phyloP scores from a whole-genome alignment of 2,888 invertebrate genomes.

The Xestia xanthographa region DNA sequence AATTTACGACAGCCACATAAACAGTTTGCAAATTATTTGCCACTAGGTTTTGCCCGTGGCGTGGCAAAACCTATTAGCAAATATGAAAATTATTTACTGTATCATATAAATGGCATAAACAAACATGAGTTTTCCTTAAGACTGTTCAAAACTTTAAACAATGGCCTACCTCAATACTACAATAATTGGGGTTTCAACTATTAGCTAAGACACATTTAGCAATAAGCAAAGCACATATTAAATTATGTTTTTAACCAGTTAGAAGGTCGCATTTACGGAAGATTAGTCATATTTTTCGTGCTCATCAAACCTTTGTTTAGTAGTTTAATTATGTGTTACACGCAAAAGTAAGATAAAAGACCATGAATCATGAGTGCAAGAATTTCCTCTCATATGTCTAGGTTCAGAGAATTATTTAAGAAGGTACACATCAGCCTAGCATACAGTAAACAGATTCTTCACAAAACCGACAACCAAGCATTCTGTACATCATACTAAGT shows the following conservation, averaged over 20 bases:
- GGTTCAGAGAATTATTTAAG: background rate
- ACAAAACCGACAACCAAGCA: too few relatives aligned
- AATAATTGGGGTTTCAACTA: background rate
- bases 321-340: conserved; percentile 19
- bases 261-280: background rate
- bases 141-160: background rate
- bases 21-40: too few relatives aligned
- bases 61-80: background rate
- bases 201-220: background rate
- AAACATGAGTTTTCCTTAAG: background rate
- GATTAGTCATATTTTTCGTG: background rate
- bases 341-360: conserved; percentile 38
- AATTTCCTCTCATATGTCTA: conserved; percentile 5
- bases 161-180: background rate
- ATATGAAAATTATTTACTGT: background rate
- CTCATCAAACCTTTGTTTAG: background rate
- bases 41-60: too few relatives aligned
- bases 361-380: conserved; percentile 18
- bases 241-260: background rate
- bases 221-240: background rate
- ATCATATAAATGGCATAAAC: background rate
- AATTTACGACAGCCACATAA: background rate
- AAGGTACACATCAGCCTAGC: background rate
- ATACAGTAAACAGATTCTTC: background rate
- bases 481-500: too few relatives aligned